These are phyloP conservation scores for Typhlomys cinereus DNA, from an alignment of 2,113 vertebrate species.

Conservation along the genomic window DNA sequence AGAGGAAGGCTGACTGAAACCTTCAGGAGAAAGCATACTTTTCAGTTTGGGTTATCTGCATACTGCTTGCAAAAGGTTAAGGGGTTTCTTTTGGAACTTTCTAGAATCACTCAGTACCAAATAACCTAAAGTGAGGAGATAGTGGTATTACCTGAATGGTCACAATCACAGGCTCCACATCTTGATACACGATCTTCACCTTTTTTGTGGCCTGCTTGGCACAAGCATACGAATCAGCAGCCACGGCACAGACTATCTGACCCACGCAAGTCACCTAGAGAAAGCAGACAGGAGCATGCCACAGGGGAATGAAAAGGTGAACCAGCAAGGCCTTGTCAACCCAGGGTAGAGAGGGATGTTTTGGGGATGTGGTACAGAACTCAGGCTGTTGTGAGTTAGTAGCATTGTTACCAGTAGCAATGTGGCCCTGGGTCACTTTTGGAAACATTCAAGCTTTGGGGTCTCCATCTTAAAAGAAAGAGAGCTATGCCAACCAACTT, in stretches of 20 bases:
- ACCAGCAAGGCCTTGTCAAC: neutral
- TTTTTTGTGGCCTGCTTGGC: conserved; percentile 78
- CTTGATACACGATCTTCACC: conserved; percentile 81
- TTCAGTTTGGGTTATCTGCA: neutral
- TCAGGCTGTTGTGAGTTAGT: neutral
- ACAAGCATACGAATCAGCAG: conserved; percentile 70
- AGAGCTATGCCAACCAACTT: neutral
- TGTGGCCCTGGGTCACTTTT: neutral
- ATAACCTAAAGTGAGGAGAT: neutral
- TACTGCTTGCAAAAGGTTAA: neutral
- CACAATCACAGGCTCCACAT: conserved; percentile 78
- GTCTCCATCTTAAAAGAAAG: neutral
- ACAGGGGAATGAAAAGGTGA: neutral
- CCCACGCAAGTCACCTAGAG: conserved; percentile 80
- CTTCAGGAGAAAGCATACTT: neutral
- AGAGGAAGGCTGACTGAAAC: neutral
- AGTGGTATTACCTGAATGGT: conserved; percentile 78
- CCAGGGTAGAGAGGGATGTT: too few species aligned
- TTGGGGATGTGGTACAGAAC: neutral
- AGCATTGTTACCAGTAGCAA: neutral
- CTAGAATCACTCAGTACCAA: neutral
- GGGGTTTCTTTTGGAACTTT: neutral
- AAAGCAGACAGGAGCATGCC: conserved; percentile 2
- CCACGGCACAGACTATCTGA: conserved; percentile 80
- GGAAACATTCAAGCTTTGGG: neutral